Evolutionary conservation across 2,113 vertebrate genomes (phyloP), one percentile per base, ranked within the genome.

Genomic region (Mesembrinibis cayennensis): DNA sequence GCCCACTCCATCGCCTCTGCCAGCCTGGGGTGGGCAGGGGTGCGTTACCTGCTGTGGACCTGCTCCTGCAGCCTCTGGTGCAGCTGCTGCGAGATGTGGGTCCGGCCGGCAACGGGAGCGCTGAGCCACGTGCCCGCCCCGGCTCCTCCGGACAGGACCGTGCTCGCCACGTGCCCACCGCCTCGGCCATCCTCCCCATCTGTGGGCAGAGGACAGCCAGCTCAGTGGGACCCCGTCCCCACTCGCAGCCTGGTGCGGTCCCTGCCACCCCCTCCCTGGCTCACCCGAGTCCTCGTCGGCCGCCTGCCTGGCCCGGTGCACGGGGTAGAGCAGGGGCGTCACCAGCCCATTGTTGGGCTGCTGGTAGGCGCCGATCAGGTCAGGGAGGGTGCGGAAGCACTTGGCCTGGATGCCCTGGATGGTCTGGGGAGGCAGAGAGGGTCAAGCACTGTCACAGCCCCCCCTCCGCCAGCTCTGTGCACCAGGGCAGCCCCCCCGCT

Each of bases 281-380:
- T 97, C 82, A 99, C 99, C 98, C 79, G 98, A 98, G 96, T 98
- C 98, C 86, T 98, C 98, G 2, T 98, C 97, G 5, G 96, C 98
- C 1, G 63, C 73, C 56, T 98, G 98, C 10, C 92, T 69, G 2
- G 98, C 97, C 10, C 95, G 95, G 45, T 87, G 96, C 87, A 99
- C 98, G 20, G 98, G 97, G 83, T 98, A 98, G 53, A 98, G 98
- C 88, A 99, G 97, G 1, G 98, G 97, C 1, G 97, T 98, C 76
- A 98, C 98, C 93, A 99, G 95, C 79, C 99, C 99, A 30, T 99
- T 99, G 97, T 98, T 98, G n/a, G 99, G 98, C 61, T 99, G 98
- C 96, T 98, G 98, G 95, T 99, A 99, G 63, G 98, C 98, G 5
- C 97, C 56, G 56, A 99, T 98, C 90, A 99, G 97, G 72, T 99